Conservation (phyloP, 2,888 invertebrate genomes). For the Phorcus lineatus region DNA sequence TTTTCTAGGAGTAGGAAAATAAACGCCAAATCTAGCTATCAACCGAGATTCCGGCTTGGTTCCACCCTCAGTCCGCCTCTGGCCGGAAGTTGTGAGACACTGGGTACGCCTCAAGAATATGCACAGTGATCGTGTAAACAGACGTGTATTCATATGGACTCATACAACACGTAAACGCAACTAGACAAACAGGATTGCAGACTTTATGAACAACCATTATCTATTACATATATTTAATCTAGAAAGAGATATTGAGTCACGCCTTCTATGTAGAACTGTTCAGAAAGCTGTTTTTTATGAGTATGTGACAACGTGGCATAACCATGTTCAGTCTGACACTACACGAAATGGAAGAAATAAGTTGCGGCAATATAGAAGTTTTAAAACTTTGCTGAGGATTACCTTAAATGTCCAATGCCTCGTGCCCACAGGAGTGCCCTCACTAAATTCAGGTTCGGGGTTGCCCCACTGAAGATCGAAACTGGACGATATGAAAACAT, state of each 20-base stretch:
- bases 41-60: neutral
- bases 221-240: neutral
- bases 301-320: neutral
- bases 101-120: neutral
- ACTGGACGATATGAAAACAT: too few relatives aligned
- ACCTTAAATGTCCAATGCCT: neutral
- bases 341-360: neutral
- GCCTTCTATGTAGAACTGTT: neutral
- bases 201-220: neutral
- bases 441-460: too few relatives aligned
- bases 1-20: neutral
- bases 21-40: neutral
- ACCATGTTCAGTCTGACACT: neutral
- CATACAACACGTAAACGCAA: too few relatives aligned
- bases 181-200: too few relatives aligned
- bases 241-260: neutral
- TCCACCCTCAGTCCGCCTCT: neutral
- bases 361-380: too few relatives aligned
- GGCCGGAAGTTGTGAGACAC: neutral
- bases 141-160: neutral
- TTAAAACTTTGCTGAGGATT: too few relatives aligned
- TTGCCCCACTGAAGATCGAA: too few relatives aligned
- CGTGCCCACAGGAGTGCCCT: too few relatives aligned
- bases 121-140: neutral
- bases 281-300: neutral